These are phyloP conservation scores for Planiliza haematocheilus DNA, from an alignment of 2,113 vertebrate genomes.

Conservation along the genomic window DNA sequence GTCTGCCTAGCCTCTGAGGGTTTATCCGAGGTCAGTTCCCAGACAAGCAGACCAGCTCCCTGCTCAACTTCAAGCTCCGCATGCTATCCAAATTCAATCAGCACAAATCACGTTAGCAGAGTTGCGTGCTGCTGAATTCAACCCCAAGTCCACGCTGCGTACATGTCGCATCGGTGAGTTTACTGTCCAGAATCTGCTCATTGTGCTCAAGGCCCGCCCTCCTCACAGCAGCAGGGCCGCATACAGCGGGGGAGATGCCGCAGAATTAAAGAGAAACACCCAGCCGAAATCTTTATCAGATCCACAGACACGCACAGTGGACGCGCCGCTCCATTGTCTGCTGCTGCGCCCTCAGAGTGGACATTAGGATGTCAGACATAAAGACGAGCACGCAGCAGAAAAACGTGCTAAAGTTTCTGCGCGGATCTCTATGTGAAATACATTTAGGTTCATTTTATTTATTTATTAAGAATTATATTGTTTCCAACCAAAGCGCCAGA, in stretches of 20 bases:
- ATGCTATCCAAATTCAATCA: conserved; percentile 35
- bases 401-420: neutral
- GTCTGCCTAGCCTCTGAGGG: conserved; percentile 32
- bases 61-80: conserved; percentile 14
- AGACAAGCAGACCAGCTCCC: neutral
- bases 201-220: conserved; percentile 70
- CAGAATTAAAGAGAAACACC: conserved; percentile 79
- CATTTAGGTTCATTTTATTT: neutral
- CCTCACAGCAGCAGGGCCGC: conserved; percentile 59
- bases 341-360: neutral
- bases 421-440: neutral
- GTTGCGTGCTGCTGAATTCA: neutral
- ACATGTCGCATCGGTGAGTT: conserved; percentile 46
- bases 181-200: conserved; percentile 52
- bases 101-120: conserved; percentile 33
- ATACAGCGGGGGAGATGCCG: conserved; percentile 59
- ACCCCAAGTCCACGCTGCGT: neutral
- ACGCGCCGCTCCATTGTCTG: neutral
- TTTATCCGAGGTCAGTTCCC: conserved; percentile 42
- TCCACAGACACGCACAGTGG: neutral
- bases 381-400: neutral
- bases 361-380: neutral
- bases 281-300: conserved; percentile 2
- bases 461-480: neutral
- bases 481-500: neutral